Evolutionary conservation across 2,113 vertebrate genomes (phyloP), one percentile per base, ranked within the genome.

Genomic region (Micronisus gabar): DNA sequence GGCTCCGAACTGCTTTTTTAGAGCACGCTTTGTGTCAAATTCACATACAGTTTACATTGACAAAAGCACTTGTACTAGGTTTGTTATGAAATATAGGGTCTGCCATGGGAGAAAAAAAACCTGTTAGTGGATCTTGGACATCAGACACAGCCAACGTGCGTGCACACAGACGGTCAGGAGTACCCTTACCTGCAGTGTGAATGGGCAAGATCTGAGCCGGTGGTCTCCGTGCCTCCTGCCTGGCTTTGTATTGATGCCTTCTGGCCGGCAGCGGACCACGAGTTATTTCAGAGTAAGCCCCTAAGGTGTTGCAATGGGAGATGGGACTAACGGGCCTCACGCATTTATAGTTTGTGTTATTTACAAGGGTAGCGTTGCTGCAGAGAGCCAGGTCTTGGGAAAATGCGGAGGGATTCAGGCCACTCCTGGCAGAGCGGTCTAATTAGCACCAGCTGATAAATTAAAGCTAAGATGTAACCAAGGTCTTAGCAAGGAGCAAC

Each of bases 141-240:
- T 53, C 25, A 27, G 65, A 41, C 30, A 15, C 56, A 55, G 43
- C 16, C 16, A 40, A 17, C 0, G 0, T 19, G 23, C 0, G 0
- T 14, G 26, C 15, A 25, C 26, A 6, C 23, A 13, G 5, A 17
- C 1, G 0, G 12, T 21, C 0, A 6, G 2, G 19, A 16, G 4
- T 32, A 3, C 29, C n/a, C 19, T 61, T 5, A 50, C 8, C 13
- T 59, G n/a, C 18, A 10, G 20, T 22, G 18, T 11, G 38, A 84
- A 48, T 19, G 26, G n/a, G 11, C 3, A 18, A 50, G 70, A 14
- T 67, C 26, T 38, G 48, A 36, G 18, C 48, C 43, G 13, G 21
- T 21, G 18, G 22, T 61, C 38, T 68, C n/a, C 1, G 0, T 40
- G 30, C 15, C 29, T 75, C 58, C 36, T 27, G 2, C 34, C 38